phyloP scores from a whole-genome alignment of 2,113 vertebrate genomes.

The Hemicordylus capensis region DNA sequence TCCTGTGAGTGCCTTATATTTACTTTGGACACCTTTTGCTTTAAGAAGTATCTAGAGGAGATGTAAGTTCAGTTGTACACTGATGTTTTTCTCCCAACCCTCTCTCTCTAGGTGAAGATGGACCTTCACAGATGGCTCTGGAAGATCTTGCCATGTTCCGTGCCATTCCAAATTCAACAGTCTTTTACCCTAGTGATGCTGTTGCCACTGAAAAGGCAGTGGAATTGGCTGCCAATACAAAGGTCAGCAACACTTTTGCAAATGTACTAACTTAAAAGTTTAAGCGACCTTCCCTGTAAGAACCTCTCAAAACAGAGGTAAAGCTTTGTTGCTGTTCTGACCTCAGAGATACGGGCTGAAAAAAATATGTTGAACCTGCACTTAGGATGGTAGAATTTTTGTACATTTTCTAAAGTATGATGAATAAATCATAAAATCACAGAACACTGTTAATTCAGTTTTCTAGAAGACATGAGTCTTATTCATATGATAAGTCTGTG shows the following conservation, averaged over 20 bases:
- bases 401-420: not conserved
- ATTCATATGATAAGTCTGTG: not conserved
- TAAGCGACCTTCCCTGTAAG: not conserved
- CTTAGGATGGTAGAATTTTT: too few relatives aligned
- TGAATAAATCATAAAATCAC: not conserved
- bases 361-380: not conserved
- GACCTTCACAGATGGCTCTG: conserved; percentile 93
- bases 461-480: not conserved
- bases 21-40: conserved; percentile 35
- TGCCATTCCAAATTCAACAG: conserved; percentile 84
- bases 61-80: not conserved
- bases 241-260: conserved; percentile 74
- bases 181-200: conserved; percentile 93
- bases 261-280: not conserved
- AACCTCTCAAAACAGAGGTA: not conserved
- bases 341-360: not conserved
- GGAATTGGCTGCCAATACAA: conserved; percentile 90
- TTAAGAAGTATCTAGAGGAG: conserved; percentile 31
- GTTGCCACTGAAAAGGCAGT: conserved; percentile 94
- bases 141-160: conserved; percentile 93
- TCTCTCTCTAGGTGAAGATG: conserved; percentile 87
- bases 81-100: not conserved
- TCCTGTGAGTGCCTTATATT: conserved; percentile 65
- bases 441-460: not conserved
- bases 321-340: not conserved